phyloP scores from a whole-genome alignment of 2,113 vertebrate species.

The Pycnonotus jocosus region DNA sequence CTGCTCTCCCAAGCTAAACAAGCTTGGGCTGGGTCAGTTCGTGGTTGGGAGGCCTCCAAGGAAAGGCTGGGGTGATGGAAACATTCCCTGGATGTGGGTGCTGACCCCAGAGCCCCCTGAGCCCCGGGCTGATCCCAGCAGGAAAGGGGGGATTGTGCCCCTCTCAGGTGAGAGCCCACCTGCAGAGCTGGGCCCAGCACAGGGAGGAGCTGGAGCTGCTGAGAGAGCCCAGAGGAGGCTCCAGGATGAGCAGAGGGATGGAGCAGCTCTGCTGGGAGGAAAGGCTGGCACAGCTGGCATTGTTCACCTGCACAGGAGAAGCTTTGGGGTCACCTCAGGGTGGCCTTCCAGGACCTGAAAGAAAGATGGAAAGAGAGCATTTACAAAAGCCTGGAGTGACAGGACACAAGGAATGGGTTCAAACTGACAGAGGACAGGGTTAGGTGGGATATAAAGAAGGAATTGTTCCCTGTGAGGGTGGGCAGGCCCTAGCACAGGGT shows the following conservation, averaged over 20 bases:
- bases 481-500: background rate
- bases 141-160: background rate
- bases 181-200: background rate
- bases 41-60: background rate
- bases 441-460: accelerated
- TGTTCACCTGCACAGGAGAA: background rate
- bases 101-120: accelerated
- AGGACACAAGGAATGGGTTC: background rate
- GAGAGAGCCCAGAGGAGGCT: background rate
- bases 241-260: background rate
- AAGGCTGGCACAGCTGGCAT: background rate
- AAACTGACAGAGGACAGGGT: accelerated
- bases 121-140: background rate
- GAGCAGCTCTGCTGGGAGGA: background rate
- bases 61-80: background rate
- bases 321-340: accelerated
- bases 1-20: background rate
- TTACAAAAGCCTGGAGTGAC: accelerated
- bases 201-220: background rate
- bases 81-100: accelerated
- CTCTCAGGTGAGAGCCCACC: background rate
- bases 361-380: accelerated
- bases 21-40: background rate
- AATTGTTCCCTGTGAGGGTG: accelerated
- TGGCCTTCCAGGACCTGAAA: accelerated